These are phyloP conservation scores for Odocoileus virginianus DNA, from an alignment of 2,113 vertebrate species.

Conservation along the genomic window DNA sequence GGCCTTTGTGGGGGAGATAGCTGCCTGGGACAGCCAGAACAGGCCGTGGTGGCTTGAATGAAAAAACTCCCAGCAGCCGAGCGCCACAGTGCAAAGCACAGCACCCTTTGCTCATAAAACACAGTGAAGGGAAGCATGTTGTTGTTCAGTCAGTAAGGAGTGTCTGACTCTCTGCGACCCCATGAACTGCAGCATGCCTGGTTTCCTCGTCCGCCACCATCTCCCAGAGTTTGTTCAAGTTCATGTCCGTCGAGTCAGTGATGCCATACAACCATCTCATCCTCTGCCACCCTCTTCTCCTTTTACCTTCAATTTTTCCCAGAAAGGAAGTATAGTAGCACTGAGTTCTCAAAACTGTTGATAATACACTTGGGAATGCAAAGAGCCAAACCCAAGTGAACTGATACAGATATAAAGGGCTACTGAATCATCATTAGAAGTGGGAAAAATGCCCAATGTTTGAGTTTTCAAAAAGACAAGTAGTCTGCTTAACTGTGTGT, in stretches of 20 bases:
- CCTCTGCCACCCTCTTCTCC: background rate
- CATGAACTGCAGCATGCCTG: background rate
- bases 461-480: background rate
- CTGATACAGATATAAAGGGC: background rate
- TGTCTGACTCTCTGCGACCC: background rate
- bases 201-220: background rate
- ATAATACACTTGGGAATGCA: background rate
- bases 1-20: background rate
- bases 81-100: background rate
- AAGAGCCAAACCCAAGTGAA: background rate
- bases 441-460: background rate
- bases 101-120: background rate
- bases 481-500: background rate
- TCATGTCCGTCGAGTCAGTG: rapidly evolving
- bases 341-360: background rate
- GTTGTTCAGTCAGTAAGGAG: background rate
- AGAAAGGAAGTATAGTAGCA: background rate
- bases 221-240: background rate
- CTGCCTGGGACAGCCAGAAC: background rate
- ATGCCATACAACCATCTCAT: background rate
- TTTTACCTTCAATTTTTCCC: background rate
- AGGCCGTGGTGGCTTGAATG: background rate
- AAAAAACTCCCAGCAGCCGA: background rate
- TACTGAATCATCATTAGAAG: background rate
- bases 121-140: background rate